phyloP scores from a whole-genome alignment of 2,888 invertebrate genomes.

The Phaonia tiefii region DNA sequence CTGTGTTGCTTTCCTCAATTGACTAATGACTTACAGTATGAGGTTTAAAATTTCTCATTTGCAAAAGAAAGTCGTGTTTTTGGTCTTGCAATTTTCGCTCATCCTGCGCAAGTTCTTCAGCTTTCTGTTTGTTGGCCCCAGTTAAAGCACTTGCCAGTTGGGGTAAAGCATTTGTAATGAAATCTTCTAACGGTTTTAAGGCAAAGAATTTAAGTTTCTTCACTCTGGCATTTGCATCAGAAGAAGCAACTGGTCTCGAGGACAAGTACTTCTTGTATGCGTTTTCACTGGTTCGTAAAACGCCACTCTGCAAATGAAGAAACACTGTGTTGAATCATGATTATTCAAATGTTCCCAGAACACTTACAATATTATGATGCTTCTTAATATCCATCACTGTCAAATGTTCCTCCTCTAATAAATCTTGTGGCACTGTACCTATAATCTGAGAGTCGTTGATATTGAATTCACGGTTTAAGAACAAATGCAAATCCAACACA shows the following conservation, averaged over 20 bases:
- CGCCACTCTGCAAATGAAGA: slow-evolving; percentile 81
- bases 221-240: slow-evolving; percentile 92
- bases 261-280: slow-evolving; percentile 94
- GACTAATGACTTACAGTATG: slow-evolving; percentile 74
- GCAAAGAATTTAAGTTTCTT: slow-evolving; percentile 88
- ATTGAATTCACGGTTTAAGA: slow-evolving; percentile 89
- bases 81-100: slow-evolving; percentile 75
- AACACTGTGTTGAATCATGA: not conserved
- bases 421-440: slow-evolving; percentile 90
- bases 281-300: slow-evolving; percentile 89
- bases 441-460: slow-evolving; percentile 76
- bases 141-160: slow-evolving; percentile 79
- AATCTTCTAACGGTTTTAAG: slow-evolving; percentile 79
- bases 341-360: not conserved
- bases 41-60: slow-evolving; percentile 78
- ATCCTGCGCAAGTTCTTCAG: slow-evolving; percentile 70
- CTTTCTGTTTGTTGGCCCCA: slow-evolving; percentile 82
- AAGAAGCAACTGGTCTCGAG: slow-evolving; percentile 93
- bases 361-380: slow-evolving; percentile 88
- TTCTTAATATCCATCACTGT: slow-evolving; percentile 88
- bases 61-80: slow-evolving; percentile 77
- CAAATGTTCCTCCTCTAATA: slow-evolving; percentile 91
- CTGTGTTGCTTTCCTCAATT: not conserved
- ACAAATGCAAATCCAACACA: slow-evolving; percentile 96
- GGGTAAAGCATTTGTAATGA: slow-evolving; percentile 76